Percentiles rank a stretch among this genome's conserved stretches.
Conservation (phyloP, 2,113 vertebrate genomes). For the Glaucomys volans region DNA sequence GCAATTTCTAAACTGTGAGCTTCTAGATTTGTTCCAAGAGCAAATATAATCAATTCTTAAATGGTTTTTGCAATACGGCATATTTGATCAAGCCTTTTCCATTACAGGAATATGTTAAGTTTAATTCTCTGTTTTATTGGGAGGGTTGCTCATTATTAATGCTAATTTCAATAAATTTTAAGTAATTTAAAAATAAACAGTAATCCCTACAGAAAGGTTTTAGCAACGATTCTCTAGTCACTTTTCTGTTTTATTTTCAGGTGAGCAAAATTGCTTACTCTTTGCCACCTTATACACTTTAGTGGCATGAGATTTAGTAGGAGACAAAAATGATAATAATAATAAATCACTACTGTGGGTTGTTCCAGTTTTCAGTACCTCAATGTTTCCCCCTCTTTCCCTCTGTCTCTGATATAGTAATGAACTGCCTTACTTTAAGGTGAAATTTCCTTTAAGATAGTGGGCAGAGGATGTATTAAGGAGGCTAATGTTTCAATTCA, state of each 20-base stretch:
- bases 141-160: conserved; percentile 49
- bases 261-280: neutral
- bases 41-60: conserved; percentile 44
- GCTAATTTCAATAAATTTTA: conserved; percentile 48
- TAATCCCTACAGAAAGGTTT: neutral
- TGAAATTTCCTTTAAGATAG: neutral
- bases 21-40: conserved; percentile 26
- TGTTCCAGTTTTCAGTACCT: neutral
- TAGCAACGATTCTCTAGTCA: neutral
- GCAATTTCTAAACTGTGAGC: conserved; percentile 34
- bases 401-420: neutral
- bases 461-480: conserved; percentile 32
- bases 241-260: conserved; percentile 16
- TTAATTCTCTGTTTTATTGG: conserved; percentile 65
- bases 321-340: neutral
- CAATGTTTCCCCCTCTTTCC: neutral
- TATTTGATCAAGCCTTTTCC: conserved; percentile 52
- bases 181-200: conserved; percentile 51
- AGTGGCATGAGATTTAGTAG: neutral
- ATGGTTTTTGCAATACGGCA: neutral
- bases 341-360: neutral
- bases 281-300: neutral
- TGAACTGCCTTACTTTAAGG: neutral
- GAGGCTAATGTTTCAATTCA: neutral
- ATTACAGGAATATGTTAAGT: conserved; percentile 34